Percentiles rank a stretch among this genome's conserved stretches.
These are phyloP conservation scores for Protosalanx chinensis DNA, from an alignment of 2,797 vertebrate species.

Conservation along the genomic window DNA sequence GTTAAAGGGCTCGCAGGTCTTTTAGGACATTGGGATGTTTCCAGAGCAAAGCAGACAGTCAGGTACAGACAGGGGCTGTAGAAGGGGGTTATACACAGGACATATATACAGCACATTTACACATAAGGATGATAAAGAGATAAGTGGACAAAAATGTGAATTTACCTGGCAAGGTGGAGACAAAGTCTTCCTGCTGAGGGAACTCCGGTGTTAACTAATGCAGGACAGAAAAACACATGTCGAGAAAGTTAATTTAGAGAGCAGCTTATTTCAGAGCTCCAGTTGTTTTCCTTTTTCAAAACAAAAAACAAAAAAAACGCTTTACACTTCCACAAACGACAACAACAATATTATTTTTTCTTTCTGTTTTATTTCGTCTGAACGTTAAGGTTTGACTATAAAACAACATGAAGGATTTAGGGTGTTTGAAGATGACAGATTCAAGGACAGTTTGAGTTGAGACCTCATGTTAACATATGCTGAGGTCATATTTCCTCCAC, in stretches of 20 bases:
- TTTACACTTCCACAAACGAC: not conserved
- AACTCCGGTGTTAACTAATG: constrained; percentile 73
- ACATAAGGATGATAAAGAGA: not conserved
- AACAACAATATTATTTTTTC: not conserved
- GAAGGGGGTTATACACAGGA: not conserved
- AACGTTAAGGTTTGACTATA: not conserved
- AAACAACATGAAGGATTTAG: not conserved
- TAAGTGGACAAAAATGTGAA: constrained; percentile 34
- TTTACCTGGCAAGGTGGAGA: constrained; percentile 79
- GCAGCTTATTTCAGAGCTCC: not conserved
- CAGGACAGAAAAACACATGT: not conserved
- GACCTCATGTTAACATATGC: too few species aligned
- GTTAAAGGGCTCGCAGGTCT: not conserved
- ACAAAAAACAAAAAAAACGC: not conserved
- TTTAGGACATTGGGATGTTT: not conserved
- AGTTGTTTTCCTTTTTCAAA: not conserved
- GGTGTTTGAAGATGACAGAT: not conserved
- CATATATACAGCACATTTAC: not conserved
- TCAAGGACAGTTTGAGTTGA: not conserved
- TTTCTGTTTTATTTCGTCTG: not conserved
- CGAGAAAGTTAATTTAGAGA: not conserved
- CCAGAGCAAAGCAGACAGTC: not conserved
- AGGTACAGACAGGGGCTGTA: not conserved
- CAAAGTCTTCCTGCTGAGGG: constrained; percentile 69
- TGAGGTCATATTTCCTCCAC: too few species aligned